These are phyloP conservation scores for Microcebus murinus DNA, from an alignment of 2,113 vertebrate genomes.

Conservation along the genomic window DNA sequence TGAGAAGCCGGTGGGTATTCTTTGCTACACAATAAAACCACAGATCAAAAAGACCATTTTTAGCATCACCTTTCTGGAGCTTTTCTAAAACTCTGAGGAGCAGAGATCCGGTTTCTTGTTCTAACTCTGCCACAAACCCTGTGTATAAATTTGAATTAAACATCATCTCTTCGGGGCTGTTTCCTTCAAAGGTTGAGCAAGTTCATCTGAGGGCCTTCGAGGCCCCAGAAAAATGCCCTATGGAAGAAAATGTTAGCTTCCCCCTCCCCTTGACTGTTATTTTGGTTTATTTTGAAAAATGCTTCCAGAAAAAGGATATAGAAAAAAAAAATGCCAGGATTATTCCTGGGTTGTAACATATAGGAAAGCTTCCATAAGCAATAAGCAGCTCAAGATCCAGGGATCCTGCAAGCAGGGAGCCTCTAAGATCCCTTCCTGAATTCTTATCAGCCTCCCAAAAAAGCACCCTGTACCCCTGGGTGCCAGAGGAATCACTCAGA, in stretches of 20 bases:
- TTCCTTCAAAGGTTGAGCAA: background rate
- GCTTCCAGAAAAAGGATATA: background rate
- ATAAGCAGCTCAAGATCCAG: background rate
- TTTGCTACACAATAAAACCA: conserved; percentile 56
- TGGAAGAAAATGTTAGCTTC: background rate
- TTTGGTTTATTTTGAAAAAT: conserved; percentile 55
- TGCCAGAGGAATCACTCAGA: background rate
- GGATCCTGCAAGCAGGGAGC: background rate
- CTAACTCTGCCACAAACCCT: background rate
- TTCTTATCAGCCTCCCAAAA: background rate
- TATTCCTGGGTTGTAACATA: background rate
- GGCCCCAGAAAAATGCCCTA: background rate
- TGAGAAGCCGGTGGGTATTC: conserved; percentile 2
- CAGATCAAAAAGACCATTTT: background rate
- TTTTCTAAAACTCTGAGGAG: conserved; percentile 16
- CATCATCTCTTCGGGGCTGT: background rate
- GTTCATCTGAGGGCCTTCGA: background rate
- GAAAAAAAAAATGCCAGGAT: background rate
- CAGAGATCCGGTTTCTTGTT: background rate
- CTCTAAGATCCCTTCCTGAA: background rate
- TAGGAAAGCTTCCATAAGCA: background rate
- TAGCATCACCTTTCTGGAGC: conserved; percentile 22
- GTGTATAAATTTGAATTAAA: background rate
- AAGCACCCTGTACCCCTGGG: background rate
- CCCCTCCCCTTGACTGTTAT: background rate